phyloP scores from a whole-genome alignment of 92 coral and sea anemone genomes.

The Porites evermanni region DNA sequence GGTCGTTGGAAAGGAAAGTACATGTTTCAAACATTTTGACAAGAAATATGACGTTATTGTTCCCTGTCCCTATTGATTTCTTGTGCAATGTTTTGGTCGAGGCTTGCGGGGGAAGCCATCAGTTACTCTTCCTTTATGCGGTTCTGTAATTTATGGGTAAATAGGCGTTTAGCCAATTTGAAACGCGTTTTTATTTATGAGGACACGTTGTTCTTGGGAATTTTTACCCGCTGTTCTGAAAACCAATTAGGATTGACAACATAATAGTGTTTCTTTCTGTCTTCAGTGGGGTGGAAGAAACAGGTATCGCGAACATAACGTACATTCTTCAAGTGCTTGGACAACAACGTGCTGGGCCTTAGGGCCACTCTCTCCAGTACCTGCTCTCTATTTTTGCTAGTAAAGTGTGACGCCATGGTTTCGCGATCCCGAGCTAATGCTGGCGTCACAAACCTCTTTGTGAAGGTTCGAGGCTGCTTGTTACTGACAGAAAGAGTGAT shows the following conservation, averaged over 20 bases:
- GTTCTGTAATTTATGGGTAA: no score
- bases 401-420: background rate
- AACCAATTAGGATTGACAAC: slow-evolving; percentile 55
- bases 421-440: background rate
- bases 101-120: no score
- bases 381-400: background rate
- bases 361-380: slow-evolving; percentile 40
- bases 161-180: no score
- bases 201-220: slow-evolving; percentile 56
- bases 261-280: slow-evolving; percentile 42
- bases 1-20: no score
- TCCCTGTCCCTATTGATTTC: no score
- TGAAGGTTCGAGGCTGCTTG: background rate
- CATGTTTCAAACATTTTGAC: no score
- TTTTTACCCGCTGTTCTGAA: slow-evolving; percentile 43
- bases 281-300: slow-evolving; percentile 53
- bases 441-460: background rate
- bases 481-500: background rate
- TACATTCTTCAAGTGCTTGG: slow-evolving; percentile 31
- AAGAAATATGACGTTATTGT: no score
- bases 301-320: slow-evolving; percentile 54
- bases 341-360: slow-evolving; percentile 40
- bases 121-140: no score
- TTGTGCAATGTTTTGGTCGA: no score
- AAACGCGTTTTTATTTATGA: background rate